Base-by-base conservation (phyloP, 2,888 invertebrate genomes). In the Pheosia tremula region DNA sequence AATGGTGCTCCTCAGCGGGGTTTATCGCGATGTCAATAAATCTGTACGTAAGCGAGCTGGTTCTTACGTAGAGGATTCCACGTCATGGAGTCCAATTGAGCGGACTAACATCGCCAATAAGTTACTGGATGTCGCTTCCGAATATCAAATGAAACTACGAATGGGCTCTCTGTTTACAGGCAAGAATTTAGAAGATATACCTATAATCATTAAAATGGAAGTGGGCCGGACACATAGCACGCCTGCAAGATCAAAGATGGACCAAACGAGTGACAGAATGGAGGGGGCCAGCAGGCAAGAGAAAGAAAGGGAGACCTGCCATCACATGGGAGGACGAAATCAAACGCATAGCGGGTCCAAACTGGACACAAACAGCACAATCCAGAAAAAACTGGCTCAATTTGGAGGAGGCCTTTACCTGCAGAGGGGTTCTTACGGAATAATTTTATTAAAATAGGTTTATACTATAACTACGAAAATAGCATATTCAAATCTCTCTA, bases 11-110 rank as follows among this genome's bases (percentile, higher is more conserved):
- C 78, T 74, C 78, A 77, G 78, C 78, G 75, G 80, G 78, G 90
- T 86, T 90, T 90, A 91, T 90, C 90, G 84, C 83, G 77, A 84
- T 83, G 81, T 81, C 87, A 85, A 91, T 91, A 91, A 91, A 90
- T 91, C 84, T 81, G 75, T 69, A 80, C 75, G 71, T 77, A 78
- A 79, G 77, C 81, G 78, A 69, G 70, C 74, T 79, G 71, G 82
- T 84, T 85, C 86, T 85, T 86, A 84, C 77, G 75, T 73, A 67
- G 73, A 78, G 74, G 71, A 78, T 80, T 67, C 66, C 67, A 67
- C 68, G 78, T 75, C 75, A 75, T 72, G 69, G 66, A 66, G 63
- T 69, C 65, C 75, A 78, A 80, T 79, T 78, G 78, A 74, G 72
- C 71, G 66, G 56, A 70, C 67, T 69, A 69, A 72, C 56, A 60